Evolutionary conservation across 2,113 vertebrate genomes (phyloP).

Genomic region (Anolis sagrei): DNA sequence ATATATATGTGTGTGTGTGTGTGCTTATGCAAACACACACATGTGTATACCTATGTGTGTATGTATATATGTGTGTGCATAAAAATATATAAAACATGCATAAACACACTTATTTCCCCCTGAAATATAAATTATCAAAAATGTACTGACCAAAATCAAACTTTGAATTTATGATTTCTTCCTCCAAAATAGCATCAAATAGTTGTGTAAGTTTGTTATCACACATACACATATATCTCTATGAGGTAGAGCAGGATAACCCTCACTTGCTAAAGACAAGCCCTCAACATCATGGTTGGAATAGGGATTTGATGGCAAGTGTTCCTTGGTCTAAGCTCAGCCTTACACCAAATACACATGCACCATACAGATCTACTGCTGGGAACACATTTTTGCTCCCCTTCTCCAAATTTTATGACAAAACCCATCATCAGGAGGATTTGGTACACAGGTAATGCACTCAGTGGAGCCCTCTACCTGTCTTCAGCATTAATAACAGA

Average conservation of each 20-base stretch:
- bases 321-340: not conserved
- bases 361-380: not conserved
- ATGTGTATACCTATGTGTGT: not conserved
- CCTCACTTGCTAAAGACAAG: not conserved
- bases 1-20: too few relatives aligned
- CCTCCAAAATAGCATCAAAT: too few relatives aligned
- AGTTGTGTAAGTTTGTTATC: too few relatives aligned
- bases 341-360: not conserved
- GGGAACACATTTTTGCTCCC: not conserved
- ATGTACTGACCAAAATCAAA: not conserved
- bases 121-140: not conserved
- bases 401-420: not conserved
- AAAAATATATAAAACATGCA: not conserved
- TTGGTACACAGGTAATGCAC: too few relatives aligned
- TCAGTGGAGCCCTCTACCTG: not conserved
- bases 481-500: not conserved
- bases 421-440: not conserved
- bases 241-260: not conserved
- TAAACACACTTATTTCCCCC: not conserved
- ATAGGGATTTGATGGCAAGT: not conserved
- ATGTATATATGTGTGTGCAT: too few relatives aligned
- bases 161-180: not conserved
- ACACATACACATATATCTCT: too few relatives aligned
- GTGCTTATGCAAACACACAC: not conserved
- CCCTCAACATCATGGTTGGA: not conserved